Evolutionary conservation across 1,140 invertebrate genomes (phyloP), one percentile per base, ranked within the genome.

Genomic region (Cherax quadricarinatus): DNA sequence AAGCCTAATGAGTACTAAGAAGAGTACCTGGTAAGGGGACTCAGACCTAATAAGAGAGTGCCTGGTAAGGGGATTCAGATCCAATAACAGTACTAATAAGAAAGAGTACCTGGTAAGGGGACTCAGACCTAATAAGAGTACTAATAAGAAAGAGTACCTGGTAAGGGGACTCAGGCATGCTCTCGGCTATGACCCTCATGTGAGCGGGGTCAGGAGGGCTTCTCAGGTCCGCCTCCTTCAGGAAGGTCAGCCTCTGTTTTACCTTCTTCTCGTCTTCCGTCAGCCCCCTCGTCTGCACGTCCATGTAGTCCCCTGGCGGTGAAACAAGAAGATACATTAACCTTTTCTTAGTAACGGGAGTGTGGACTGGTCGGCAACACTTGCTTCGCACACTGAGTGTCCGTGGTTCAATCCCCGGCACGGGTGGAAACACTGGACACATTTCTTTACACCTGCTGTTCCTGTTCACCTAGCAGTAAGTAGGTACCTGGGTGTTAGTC

Each of bases 101-200:
- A 1, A 57, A 57, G 53, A 57, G 53, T 57, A 57, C 53, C 6
- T 12, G 53, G 18, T 66, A 66, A 30, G 70, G 21, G 30, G 30
- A 30, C 6, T 21, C 24, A 30, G 6, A 73, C 70, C 70, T 73
- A 5, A 4, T 73, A 73, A 24, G 5, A 6, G 5, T 24, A 73
- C n/a, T 5, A 73, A 18, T 24, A n/a, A 73, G n/a, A 73, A 14
- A 60, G 5, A 24, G 16, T 78, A 91, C 90, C 90, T 87, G 84
- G 62, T 91, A 91, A 16, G 90, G 90, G 0, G 90, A 84, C 18
- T 80, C 90, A 0, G 90, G 90, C n/a, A 87, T 84, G 18, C 84
- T 84, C 24, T 75, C 78, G 14, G 78, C 90, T 4, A 75, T 70
- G 21, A 91, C 90, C 6, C 60, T 80, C 90, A 91, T 86, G 48